Evolutionary conservation across 2,888 invertebrate genomes (phyloP), one percentile per base, ranked within the genome.

Genomic region (Adela reaumurella): DNA sequence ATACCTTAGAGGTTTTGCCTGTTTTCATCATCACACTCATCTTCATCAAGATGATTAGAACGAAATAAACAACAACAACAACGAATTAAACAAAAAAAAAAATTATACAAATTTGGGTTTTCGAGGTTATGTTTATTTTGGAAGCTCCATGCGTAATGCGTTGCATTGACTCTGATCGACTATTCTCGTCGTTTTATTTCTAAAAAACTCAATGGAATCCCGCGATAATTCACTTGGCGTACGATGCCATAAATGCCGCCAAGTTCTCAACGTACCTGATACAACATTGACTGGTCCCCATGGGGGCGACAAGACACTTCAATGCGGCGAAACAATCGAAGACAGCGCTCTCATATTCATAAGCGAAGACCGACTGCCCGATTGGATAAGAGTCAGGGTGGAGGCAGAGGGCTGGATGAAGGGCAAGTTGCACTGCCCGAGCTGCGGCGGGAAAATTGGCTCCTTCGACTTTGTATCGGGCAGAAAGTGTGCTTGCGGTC

Each of bases 391-490:
- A 51, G 49, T 55, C 20, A 72, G 67, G 59, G 63, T 87, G 42
- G 81, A 83, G 59, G 65, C 70, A 50, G 81, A 82, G 53, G 67
- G 81, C 46, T 88, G 87, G 87, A 81, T 81, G 1, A 86, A 83
- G 63, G 87, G 87, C n/a, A 85, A 85, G 68, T 60, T 88, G 24
- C 74, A 81, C 52, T 88, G 88, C 65, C 76, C 70, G 50, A 69
- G 79, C 52, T 88, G 88, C 64, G 69, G 79, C 43, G 72, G 73
- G 35, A 77, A 84, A 66, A 70, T 88, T 24, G 88, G 88, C 8
- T 81, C 83, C 4, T 88, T 87, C 63, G 85, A 88, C 65, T 88
- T 83, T 66, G 67, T 86, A 19, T 81, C 84, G 2, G 85, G 86
- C 19, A 68, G 74, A 57, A 84, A 84, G 64, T 87, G 87, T 64